These are phyloP conservation scores for Dasysyrphus albostriatus DNA, from an alignment of 2,888 invertebrate species.

Conservation along the genomic window DNA sequence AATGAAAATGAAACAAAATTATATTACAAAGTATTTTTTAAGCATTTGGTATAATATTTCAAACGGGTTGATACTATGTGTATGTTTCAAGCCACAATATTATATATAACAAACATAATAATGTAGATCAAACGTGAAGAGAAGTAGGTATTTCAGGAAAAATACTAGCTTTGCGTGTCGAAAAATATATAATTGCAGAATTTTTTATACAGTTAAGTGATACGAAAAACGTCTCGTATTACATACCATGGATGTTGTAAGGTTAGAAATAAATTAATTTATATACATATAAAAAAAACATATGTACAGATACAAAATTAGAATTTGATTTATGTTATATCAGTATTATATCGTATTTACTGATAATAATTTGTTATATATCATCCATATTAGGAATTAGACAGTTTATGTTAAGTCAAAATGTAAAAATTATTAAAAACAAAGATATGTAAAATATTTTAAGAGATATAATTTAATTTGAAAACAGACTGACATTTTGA, in stretches of 20 bases:
- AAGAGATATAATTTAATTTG: constrained; percentile 44
- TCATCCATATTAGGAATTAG: constrained; percentile 16
- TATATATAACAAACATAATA: not conserved
- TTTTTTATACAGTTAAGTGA: constrained; percentile 53
- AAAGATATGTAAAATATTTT: constrained; percentile 30
- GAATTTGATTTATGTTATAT: constrained; percentile 20
- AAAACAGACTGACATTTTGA: constrained; percentile 66
- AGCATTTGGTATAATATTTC: not conserved
- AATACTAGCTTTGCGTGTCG: constrained; percentile 39
- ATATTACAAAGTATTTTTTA: constrained; percentile 4
- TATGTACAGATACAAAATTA: constrained; percentile 42
- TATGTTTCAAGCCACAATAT: not conserved
- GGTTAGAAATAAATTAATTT: constrained; percentile 20
- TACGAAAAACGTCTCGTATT: constrained; percentile 39
- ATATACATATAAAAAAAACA: not conserved
- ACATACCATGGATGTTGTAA: constrained; percentile 27
- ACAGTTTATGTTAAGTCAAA: constrained; percentile 2
- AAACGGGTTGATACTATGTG: not conserved
- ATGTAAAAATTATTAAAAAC: constrained; percentile 29
- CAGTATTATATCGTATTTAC: constrained; percentile 26
- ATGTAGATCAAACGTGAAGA: constrained; percentile 8
- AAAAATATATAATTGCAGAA: constrained; percentile 34
- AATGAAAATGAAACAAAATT: not conserved
- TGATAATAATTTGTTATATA: constrained; percentile 13
- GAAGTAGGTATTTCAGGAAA: constrained; percentile 13